Percentiles rank a stretch among this genome's conserved stretches.
phyloP scores from a whole-genome alignment of 2,888 invertebrate genomes.

The Machimus rusticus region DNA sequence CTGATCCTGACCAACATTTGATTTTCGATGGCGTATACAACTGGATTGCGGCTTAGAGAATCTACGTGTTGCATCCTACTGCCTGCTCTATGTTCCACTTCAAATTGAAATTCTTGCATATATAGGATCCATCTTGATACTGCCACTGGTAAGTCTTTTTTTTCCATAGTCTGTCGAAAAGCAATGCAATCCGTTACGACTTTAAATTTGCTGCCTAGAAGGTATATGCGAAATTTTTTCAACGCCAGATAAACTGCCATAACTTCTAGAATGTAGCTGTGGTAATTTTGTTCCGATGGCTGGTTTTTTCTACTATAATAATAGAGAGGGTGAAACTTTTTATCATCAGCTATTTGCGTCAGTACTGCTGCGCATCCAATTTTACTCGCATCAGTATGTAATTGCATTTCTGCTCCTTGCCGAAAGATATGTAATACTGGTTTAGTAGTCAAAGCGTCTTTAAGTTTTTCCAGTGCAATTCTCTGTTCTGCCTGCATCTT shows the following conservation, averaged over 20 bases:
- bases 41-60: not conserved
- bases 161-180: conserved; percentile 51
- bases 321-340: conserved; percentile 49
- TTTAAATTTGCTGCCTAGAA: conserved; percentile 51
- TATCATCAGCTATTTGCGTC: conserved; percentile 47
- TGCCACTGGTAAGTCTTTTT: conserved; percentile 50
- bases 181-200: conserved; percentile 54
- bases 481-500: too few relatives aligned
- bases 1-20: conserved; percentile 45
- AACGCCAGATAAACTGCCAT: conserved; percentile 48
- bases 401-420: conserved; percentile 48
- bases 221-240: conserved; percentile 51
- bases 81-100: conserved; percentile 40
- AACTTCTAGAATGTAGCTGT: conserved; percentile 52
- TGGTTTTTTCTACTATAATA: conserved; percentile 52
- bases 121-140: conserved; percentile 54
- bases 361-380: conserved; percentile 52
- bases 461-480: not conserved
- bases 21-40: conserved; percentile 32
- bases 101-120: conserved; percentile 44
- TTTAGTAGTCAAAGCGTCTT: not conserved
- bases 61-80: too few relatives aligned
- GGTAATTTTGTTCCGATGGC: conserved; percentile 51
- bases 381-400: conserved; percentile 53
- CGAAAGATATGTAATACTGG: conserved; percentile 53